Evolutionary conservation across 1,140 invertebrate species (phyloP).

Genomic region (Aphaenogaster floridana): DNA sequence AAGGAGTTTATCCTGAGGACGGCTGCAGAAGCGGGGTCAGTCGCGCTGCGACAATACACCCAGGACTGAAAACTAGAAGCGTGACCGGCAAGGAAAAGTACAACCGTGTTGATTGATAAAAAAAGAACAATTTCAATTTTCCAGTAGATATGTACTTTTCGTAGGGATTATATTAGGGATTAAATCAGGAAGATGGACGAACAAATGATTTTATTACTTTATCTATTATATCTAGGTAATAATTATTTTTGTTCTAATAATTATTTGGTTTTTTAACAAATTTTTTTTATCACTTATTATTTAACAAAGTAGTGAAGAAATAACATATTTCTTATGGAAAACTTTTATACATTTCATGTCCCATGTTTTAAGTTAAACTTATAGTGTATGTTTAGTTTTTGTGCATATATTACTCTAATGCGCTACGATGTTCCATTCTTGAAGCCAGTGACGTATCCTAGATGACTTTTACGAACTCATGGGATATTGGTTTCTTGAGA

Average conservation of each 20-base stretch:
- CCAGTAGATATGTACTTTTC: background rate
- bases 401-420: background rate
- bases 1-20: slow-evolving; percentile 57
- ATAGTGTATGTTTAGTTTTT: background rate
- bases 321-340: background rate
- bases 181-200: background rate
- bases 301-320: background rate
- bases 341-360: background rate
- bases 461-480: slow-evolving; percentile 52
- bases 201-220: background rate
- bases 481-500: slow-evolving; percentile 48
- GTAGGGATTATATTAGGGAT: background rate
- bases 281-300: background rate
- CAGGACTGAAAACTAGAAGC: slow-evolving; percentile 19
- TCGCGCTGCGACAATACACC: slow-evolving; percentile 17
- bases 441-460: slow-evolving; percentile 36
- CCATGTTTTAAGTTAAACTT: background rate
- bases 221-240: background rate
- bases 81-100: background rate
- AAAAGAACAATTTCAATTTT: slow-evolving; percentile 19
- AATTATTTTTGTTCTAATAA: background rate
- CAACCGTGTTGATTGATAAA: slow-evolving; percentile 30
- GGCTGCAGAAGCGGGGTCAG: slow-evolving; percentile 18
- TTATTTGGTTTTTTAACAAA: background rate
- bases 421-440: slow-evolving; percentile 28